Base-by-base conservation (phyloP, 2,888 invertebrate species). In the Acrobasis consociella region DNA sequence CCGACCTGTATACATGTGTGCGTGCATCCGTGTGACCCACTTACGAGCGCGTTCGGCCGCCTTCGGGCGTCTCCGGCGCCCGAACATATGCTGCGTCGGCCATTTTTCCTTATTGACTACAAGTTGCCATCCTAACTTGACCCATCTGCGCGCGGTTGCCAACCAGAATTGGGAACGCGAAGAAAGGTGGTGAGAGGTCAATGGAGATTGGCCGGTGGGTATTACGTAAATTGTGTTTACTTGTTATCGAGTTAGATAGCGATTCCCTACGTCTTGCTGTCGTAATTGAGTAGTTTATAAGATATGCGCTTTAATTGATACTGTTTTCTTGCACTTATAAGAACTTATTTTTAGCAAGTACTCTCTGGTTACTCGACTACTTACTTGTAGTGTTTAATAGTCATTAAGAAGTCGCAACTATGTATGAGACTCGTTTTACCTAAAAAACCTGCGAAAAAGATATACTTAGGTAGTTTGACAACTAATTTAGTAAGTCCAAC, bases 1-100 rank as follows among this genome's bases (percentile, higher is more conserved):
- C 66, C 68, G 66, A 46, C n/a, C n/a, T 13, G 46, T 46, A 46
- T 67, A 68, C 66, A 65, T 80, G 89, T 89, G 87, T 87, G 88
- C 73, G 86, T 82, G 83, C 76, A 81, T 85, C 83, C 83, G 87
- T 89, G 85, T 93, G 93, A 93, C 93, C 93, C 79, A 93, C 83
- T 90, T 93, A 86, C 89, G 90, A 89, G 73, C 82, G 75, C 72
- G 83, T 73, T 91, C 91, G 91, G 86, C 67, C 52, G 68, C 63
- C 82, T 76, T 91, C 92, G 92, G 85, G 51, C 61, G 69, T 82
- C 81, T 85, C 85, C 90, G 91, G 76, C 82, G 77, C 73, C 72
- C 80, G 77, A 85, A 85, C 88, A 87, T 83, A 85, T 87, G 87
- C 80, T 78, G 73, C 75, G 73, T 62, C 77, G 75, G 86, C 87